Evolutionary conservation across 2,888 invertebrate genomes (phyloP).

Genomic region (Flabesymbios commensalis): DNA sequence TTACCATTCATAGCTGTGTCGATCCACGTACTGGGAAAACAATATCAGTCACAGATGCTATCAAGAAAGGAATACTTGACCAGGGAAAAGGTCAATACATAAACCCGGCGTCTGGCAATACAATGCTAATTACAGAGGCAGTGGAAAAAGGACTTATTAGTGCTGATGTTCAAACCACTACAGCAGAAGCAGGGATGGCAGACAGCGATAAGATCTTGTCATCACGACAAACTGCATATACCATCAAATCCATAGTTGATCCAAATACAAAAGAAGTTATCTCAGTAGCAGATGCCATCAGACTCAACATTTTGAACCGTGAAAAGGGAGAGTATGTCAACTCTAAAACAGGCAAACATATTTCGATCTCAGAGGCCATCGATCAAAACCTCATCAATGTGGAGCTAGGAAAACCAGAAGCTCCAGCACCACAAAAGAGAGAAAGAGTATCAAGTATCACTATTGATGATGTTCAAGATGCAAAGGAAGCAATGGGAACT

Average conservation of each 20-base stretch:
- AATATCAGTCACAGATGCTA: slow-evolving; percentile 80
- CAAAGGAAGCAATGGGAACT: slow-evolving; percentile 65
- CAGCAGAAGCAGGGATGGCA: slow-evolving; percentile 14
- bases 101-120: slow-evolving; percentile 68
- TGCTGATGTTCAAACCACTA: slow-evolving; percentile 21
- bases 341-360: slow-evolving; percentile 67
- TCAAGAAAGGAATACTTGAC: slow-evolving; percentile 68
- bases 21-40: slow-evolving; percentile 83
- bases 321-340: slow-evolving; percentile 73
- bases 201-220: slow-evolving; percentile 40
- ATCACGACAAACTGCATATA: slow-evolving; percentile 51
- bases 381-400: slow-evolving; percentile 70
- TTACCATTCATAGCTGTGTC: slow-evolving; percentile 75
- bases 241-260: slow-evolving; percentile 69
- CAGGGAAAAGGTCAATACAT: slow-evolving; percentile 33
- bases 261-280: slow-evolving; percentile 71
- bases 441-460: slow-evolving; percentile 58
- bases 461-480: slow-evolving; percentile 63
- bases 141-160: slow-evolving; percentile 40
- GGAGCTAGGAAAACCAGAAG: slow-evolving; percentile 65
- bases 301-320: slow-evolving; percentile 85
- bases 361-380: slow-evolving; percentile 77
- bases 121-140: slow-evolving; percentile 59
- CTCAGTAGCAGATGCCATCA: slow-evolving; percentile 86
- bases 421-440: slow-evolving; percentile 56